A percentile compares a stretch with the other conserved stretches of the same genome.
Evolutionary conservation across 2,888 invertebrate genomes (phyloP).

Genomic region (Rhagophthalmus giganteus): DNA sequence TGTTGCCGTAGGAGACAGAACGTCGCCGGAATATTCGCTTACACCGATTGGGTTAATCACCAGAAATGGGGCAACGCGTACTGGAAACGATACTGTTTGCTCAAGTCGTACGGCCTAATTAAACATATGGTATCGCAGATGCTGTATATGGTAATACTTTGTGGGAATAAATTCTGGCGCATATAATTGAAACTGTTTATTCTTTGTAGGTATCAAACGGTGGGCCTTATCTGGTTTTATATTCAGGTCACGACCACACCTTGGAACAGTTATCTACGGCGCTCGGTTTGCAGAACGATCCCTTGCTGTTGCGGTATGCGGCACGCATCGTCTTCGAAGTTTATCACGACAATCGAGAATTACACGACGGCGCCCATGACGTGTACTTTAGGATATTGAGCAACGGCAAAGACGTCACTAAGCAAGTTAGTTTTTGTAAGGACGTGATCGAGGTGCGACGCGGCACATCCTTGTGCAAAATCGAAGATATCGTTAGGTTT

Average conservation of each 20-base stretch:
- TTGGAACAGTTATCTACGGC: constrained; percentile 81
- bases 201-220: constrained; percentile 46
- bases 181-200: neutral
- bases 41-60: constrained; percentile 78
- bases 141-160: constrained; percentile 68
- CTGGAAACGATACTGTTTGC: constrained; percentile 67
- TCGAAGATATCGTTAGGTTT: constrained; percentile 85
- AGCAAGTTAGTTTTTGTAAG: constrained; percentile 78
- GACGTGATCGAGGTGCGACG: constrained; percentile 60
- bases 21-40: constrained; percentile 77
- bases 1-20: constrained; percentile 59
- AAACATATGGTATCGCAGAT: constrained; percentile 80
- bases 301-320: constrained; percentile 80
- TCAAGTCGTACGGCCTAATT: constrained; percentile 82
- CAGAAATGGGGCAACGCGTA: constrained; percentile 62
- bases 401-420: constrained; percentile 86
- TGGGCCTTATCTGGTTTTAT: constrained; percentile 51
- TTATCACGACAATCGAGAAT: constrained; percentile 67
- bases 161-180: neutral
- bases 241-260: constrained; percentile 91
- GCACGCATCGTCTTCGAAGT: constrained; percentile 87
- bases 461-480: constrained; percentile 71
- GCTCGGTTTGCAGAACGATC: constrained; percentile 69
- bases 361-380: constrained; percentile 58
- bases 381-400: constrained; percentile 82